Evolutionary conservation across 2,113 vertebrate species (phyloP), one percentile per base, ranked within the genome.

Genomic region (Spheniscus mendiculus): DNA sequence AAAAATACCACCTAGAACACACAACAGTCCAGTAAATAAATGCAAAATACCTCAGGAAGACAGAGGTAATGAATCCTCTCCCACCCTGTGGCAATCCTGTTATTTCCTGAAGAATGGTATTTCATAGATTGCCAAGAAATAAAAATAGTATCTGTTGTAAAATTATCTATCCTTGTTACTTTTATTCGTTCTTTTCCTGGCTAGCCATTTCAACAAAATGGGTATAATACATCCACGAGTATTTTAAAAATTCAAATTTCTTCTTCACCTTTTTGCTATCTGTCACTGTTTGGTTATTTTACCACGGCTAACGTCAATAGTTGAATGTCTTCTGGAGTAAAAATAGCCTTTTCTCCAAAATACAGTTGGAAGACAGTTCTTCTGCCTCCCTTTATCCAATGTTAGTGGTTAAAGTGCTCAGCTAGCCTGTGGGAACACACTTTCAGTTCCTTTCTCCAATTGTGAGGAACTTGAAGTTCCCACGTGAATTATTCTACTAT

Each of bases 281-380:
- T 93, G 25, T 44, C 70, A 80, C 4, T 56, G 11, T 80, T 52
- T 45, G 13, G 3, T 30, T 65, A 67, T 72, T 87, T 78, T 63
- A 94, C 22, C 1, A 8, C 10, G 9, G 18, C 3, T 92, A 5
- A 18, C 1, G 3, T 67, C 50, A 79, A 14, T 32, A 77, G 30
- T 4, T 63, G 49, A 55, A 15, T 44, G 7, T 45, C 69, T 79
- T 65, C 47, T 81, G 29, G 13, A 78, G 38, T 42, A 87, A 91
- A 83, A 66, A 25, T n/a, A 92, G 22, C 12, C 27, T 83, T 83
- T 86, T 58, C 38, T 85, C 45, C 79, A 94, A 86, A 73, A 61
- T 29, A n/a, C 47, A 14, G 13, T 30, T 45, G 36, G 23, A 74
- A 83, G 49, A 38, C 2, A 76, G 22, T 7, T 77, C 23, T 86